Percentiles rank a stretch among this genome's conserved stretches.
These are phyloP conservation scores for Drosophila nebulosa DNA, from an alignment of 1,140 invertebrate species.

Conservation along the genomic window DNA sequence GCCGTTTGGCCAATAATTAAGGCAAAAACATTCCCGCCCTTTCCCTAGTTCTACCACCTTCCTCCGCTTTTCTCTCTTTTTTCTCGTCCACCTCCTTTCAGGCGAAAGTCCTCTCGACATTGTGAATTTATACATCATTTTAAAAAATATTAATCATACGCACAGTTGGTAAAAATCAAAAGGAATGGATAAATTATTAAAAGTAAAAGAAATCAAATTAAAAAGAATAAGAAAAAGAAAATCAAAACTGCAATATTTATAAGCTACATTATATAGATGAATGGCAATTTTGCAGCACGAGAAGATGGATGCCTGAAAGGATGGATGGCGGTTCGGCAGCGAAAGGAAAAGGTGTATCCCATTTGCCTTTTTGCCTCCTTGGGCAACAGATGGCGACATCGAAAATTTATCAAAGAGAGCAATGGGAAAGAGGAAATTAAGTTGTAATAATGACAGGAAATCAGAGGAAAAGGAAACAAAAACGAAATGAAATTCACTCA, in stretches of 20 bases:
- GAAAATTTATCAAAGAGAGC: constrained; percentile 2
- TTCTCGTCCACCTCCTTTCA: not conserved
- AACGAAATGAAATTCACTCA: not conserved
- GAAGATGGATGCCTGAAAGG: not conserved
- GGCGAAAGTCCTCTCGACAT: too few relatives aligned
- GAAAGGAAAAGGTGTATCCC: not conserved
- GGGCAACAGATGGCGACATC: constrained; percentile 2
- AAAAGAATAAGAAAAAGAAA: not conserved
- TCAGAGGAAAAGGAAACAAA: constrained; percentile 1
- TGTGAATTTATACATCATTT: constrained; percentile 35
- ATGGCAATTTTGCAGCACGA: not conserved
- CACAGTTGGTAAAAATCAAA: constrained; percentile 43
- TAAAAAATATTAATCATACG: constrained; percentile 70
- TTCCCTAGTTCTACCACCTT: not conserved
- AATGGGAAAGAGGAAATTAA: constrained; percentile 3
- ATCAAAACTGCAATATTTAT: constrained; percentile 12
- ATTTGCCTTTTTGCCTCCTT: not conserved
- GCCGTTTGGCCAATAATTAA: constrained; percentile 76
- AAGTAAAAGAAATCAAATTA: constrained; percentile 13
- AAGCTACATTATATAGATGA: not conserved
- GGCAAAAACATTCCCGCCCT: constrained; percentile 49
- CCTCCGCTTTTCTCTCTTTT: not conserved
- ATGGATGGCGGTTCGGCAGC: too few relatives aligned
- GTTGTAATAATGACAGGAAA: constrained; percentile 7
- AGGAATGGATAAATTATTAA: constrained; percentile 38